Evolutionary conservation across 2,113 vertebrate species (phyloP), one percentile per base, ranked within the genome.

Genomic region (Ploceus nigricollis): DNA sequence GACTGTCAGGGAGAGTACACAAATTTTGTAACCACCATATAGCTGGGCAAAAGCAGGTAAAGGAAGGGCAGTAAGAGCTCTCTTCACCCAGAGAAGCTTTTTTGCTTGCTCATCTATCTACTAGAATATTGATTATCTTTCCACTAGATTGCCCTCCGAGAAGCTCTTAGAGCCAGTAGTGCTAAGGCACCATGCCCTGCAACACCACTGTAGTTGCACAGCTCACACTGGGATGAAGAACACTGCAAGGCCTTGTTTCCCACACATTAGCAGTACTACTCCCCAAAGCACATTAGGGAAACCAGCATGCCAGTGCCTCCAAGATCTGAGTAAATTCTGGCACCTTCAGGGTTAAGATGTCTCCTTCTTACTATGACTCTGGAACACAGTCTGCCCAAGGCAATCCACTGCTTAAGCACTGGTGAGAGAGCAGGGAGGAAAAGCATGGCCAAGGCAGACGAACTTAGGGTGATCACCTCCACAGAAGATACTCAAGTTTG

Each of bases 281-380:
- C 12, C 23, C 4, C 24, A 44, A 16, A 1, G 1, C 10, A 44
- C 0, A 0, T 44, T 13, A 66, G 11, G 39, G 54, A 91, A 85
- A 73, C 5, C 53, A 69, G 78, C 27, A 39, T 72, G 65, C 33
- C 57, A 86, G 58, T 11, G 76, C 39, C 27, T 75, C 54, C 63
- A 35, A 64, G 39, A 35, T 50, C 53, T 33, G 5, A 72, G 40
- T 15, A 69, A 73, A 77, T 54, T 50, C 56, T 27, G 21, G 33
- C 50, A 82, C n/a, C 39, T 68, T 75, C 8, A 23, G n/a, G 24
- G 68, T 71, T 45, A 90, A 83, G 47, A 70, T 45, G 35, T 45
- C 51, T 66, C 18, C 44, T 78, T 20, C 44, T 83, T 51, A 48
- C 35, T 50, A 81, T 14, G 15, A 40, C 70, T 63, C 37, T 44